Evolutionary conservation across 2,797 vertebrate genomes (phyloP), one percentile per base, ranked within the genome.

Genomic region (Setipinna tenuifilis): DNA sequence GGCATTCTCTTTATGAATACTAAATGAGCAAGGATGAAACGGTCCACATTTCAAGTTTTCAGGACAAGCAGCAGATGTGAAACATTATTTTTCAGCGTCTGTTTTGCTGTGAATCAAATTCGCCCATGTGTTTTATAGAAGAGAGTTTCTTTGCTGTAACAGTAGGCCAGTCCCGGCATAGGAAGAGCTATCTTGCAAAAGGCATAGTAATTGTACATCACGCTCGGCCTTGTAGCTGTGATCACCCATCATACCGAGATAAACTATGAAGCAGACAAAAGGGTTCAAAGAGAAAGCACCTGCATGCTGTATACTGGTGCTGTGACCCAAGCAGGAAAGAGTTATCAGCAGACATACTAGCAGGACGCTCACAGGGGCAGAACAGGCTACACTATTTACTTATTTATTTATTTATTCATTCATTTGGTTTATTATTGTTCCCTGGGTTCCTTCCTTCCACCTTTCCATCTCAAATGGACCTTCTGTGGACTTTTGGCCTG

Each of bases 51-150:
- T 78, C 14, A 7, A 21, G 68, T 41, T 78, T 78, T 78, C 17
- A 44, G 31, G 31, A 78, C 71, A 78, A 21, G 31, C 71, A 44
- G 71, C 17, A 41, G 71, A 78, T 78, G 71, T 78, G 35, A 78
- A 78, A 9, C 31, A 41, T 78, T 78, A 78, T 78, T 78, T 78
- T 78, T 44, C 71, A 41, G 71, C 2, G 0, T 78, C 41, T 35
- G 31, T 78, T 19, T 44, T 19, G 3, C 12, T 19, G 7, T 19
- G 35, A 78, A 41, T 54, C 31, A 35, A 31, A 28, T 16, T 17
- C 14, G 31, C 25, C 31, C 65, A n/a, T 71, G 12, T 71, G 28
- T 71, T 68, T 75, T 75, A 31, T 16, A 35, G 68, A 75, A 17
- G 14, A 31, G 25, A 75, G 68, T 75, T 71, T 75, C 68, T 75